Percentiles rank a stretch among this genome's conserved stretches.
Conservation (phyloP, 2,888 invertebrate species). For the Spilarctia lutea region DNA sequence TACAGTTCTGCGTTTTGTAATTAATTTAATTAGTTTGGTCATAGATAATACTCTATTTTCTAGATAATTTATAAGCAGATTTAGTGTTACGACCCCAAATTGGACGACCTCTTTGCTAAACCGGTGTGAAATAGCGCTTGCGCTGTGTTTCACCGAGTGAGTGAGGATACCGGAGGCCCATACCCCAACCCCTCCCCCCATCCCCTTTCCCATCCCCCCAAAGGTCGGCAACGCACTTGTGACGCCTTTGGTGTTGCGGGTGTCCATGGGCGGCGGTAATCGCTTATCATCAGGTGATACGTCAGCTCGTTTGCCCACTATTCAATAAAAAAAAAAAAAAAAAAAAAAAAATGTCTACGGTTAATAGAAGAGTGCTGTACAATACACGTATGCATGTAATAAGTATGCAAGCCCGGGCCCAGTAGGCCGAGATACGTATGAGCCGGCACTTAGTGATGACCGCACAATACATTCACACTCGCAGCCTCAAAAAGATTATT, state of each 20-base stretch:
- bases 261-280: no score
- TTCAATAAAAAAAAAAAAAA: no score
- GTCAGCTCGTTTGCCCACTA: no score
- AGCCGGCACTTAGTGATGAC: background rate
- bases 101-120: background rate
- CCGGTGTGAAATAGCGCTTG: no score
- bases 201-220: no score
- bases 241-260: no score
- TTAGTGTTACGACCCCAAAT: background rate
- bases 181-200: no score
- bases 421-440: background rate
- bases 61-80: no score
- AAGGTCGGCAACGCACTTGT: no score
- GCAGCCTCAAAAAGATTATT: slow-evolving; percentile 2
- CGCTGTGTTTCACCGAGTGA: no score
- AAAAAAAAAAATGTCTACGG: background rate
- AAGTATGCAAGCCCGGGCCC: background rate
- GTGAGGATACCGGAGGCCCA: no score
- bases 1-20: background rate
- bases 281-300: no score
- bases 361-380: background rate
- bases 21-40: background rate
- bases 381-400: background rate
- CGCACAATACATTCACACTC: background rate
- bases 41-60: background rate